Percentiles rank a stretch among this genome's conserved stretches.
Evolutionary conservation across 30 jellyfish, hydroid and myxozoan genomes (phyloP).

Genomic region (Aurelia sp.): DNA sequence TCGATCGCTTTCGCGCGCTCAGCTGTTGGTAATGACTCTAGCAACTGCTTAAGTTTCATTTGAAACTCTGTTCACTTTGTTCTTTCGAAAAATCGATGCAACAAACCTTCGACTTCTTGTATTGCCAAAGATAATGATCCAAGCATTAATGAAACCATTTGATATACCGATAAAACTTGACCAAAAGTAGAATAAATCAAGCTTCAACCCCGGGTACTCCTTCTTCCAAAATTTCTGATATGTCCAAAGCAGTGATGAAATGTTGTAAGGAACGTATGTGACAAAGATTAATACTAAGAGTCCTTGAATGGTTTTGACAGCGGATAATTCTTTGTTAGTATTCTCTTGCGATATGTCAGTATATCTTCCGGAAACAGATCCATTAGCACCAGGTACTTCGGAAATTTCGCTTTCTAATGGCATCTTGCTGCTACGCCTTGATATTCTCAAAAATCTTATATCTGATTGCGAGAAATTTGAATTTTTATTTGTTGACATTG

Average conservation of each 20-base stretch:
- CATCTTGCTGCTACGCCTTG: too few relatives aligned
- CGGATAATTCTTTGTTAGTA: conserved; percentile 51
- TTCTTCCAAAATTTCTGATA: conserved; percentile 17
- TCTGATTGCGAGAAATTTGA: too few relatives aligned
- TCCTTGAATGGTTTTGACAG: conserved; percentile 53
- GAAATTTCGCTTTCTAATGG: too few relatives aligned
- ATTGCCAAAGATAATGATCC: conserved; percentile 38
- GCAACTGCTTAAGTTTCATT: too few relatives aligned
- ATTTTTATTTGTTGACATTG: too few relatives aligned
- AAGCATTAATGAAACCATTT: conserved; percentile 46
- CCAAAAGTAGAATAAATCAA: conserved; percentile 10
- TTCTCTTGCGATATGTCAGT: background rate
- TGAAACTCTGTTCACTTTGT: too few relatives aligned
- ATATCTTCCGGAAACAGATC: too few relatives aligned
- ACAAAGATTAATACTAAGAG: conserved; percentile 41
- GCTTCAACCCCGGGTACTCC: background rate
- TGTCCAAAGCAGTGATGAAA: conserved; percentile 24
- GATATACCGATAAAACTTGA: conserved; percentile 24
- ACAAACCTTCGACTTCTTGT: conserved; percentile 9
- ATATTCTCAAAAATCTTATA: too few relatives aligned
- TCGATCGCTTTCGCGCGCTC: too few relatives aligned
- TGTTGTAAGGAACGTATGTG: conserved; percentile 49
- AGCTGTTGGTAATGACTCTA: too few relatives aligned
- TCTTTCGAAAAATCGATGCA: too few relatives aligned
- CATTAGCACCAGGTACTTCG: too few relatives aligned